Conservation (phyloP, 2,113 vertebrate genomes). For the Silurus meridionalis region DNA sequence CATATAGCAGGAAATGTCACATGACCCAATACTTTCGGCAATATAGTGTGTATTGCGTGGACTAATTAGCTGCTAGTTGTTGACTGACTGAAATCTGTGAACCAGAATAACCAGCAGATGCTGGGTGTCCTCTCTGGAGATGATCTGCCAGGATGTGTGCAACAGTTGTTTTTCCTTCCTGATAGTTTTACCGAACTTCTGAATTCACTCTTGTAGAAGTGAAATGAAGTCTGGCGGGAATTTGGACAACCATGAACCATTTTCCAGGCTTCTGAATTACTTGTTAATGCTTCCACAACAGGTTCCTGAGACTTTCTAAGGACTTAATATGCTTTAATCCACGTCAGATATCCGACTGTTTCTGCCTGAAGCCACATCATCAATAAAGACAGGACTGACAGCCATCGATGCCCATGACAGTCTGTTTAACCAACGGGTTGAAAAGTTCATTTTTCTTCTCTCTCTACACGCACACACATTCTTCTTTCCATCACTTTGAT, state of each 20-base stretch:
- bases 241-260: not conserved
- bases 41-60: not conserved
- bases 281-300: not conserved
- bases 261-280: not conserved
- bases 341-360: not conserved
- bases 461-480: not conserved
- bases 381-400: not conserved
- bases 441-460: not conserved
- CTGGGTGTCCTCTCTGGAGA: not conserved
- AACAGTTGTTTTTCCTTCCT: not conserved
- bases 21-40: too few species aligned
- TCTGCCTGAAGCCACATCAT: not conserved
- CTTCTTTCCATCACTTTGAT: not conserved
- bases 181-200: not conserved
- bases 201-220: not conserved
- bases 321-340: not conserved
- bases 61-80: conserved; percentile 4
- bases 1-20: too few species aligned
- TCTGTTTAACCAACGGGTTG: not conserved
- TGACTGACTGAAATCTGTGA: not conserved
- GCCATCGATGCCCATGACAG: not conserved
- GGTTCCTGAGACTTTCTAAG: not conserved
- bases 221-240: not conserved
- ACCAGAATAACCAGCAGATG: not conserved
- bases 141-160: not conserved